Base-by-base conservation (phyloP, 1,140 invertebrate species). In the Atopsyche davidsoni region DNA sequence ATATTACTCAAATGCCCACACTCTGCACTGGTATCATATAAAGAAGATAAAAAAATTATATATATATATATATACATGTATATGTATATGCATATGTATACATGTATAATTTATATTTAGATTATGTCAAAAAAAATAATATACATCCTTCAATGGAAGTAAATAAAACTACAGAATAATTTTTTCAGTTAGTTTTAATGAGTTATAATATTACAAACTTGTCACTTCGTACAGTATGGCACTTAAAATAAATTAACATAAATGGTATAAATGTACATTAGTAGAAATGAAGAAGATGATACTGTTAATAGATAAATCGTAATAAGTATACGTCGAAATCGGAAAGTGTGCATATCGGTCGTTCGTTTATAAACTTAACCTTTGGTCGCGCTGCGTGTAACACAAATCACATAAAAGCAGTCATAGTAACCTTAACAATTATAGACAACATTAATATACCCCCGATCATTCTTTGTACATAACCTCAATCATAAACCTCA, bases 161-260 rank as follows among this genome's bases (percentile, higher is more conserved):
- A n/a, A n/a, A n/a, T n/a, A n/a, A n/a, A n/a, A n/a, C n/a, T n/a
- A n/a, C n/a, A n/a, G n/a, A n/a, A n/a, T n/a, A n/a, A n/a, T 34
- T 43, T 42, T 51, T 40, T 52, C 44, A 51, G 56, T 58, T 58
- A 47, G 44, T 53, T 58, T 57, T 58, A 58, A 49, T 58, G 46
- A 46, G 47, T 54, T 58, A 46, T 58, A 58, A 53, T 53, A 51
- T 58, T 58, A 58, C 51, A 54, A 58, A 54, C 36, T 51, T 58
- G 56, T 58, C 48, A 58, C 54, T 58, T 58, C 44, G 32, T 58
- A 58, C 47, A 58, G 54, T 58, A 58, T 58, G 56, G 56, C 56
- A 58, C 56, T 53, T 54, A 58, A 58, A 48, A 54, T 51, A 43
- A 57, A 57, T 52, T 52, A 57, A 53, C 46, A 47, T 57, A 46